Evolutionary conservation across 2,797 vertebrate species (phyloP).

Genomic region (Lagocephalus sceleratus): DNA sequence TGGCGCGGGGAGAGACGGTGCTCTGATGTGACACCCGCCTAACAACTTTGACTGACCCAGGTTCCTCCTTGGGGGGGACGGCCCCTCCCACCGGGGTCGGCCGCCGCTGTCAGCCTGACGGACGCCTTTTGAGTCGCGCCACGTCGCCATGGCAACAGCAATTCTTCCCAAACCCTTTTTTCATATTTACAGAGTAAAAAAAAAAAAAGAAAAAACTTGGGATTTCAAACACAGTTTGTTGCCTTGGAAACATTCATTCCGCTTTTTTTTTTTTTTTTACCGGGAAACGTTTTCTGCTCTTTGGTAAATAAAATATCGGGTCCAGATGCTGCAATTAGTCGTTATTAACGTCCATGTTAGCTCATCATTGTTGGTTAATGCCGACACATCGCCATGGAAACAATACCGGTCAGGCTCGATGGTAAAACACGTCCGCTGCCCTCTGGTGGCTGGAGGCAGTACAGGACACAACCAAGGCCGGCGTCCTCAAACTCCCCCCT

Average conservation of each 20-base stretch:
- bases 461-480: no score
- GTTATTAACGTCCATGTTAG: neutral
- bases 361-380: neutral
- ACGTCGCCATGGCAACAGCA: no score
- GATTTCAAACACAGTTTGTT: neutral
- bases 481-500: no score
- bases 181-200: neutral
- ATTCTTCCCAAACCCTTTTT: neutral
- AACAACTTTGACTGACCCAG: slow-evolving; percentile 45
- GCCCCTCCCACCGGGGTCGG: slow-evolving; percentile 46
- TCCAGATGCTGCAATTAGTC: no score
- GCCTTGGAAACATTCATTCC: neutral
- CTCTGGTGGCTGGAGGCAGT: no score
- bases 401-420: no score
- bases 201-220: neutral
- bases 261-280: neutral
- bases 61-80: slow-evolving; percentile 16
- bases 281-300: neutral
- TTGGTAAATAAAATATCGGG: neutral
- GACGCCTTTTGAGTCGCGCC: neutral
- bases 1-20: slow-evolving; percentile 43
- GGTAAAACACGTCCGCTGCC: no score
- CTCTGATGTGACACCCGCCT: slow-evolving; percentile 49
- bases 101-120: slow-evolving; percentile 45
- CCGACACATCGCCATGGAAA: no score